phyloP scores from a whole-genome alignment of 2,888 invertebrate genomes.

The Drosophila austrosaltans region DNA sequence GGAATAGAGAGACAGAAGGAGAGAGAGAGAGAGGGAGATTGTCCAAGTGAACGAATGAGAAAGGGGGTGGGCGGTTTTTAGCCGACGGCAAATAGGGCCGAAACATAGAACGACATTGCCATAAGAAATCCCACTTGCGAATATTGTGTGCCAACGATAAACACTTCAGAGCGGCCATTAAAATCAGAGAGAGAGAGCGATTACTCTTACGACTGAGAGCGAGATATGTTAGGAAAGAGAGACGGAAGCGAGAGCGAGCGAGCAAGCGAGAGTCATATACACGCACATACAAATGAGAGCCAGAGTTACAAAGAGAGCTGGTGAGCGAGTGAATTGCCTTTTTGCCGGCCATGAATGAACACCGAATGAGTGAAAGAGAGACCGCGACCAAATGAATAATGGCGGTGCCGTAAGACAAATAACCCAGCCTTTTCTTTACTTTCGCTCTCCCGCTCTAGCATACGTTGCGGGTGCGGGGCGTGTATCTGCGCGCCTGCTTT shows the following conservation, averaged over 20 bases:
- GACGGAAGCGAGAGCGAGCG: conserved; percentile 39
- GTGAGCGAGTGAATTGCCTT: conserved; percentile 53
- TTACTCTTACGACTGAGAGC: conserved; percentile 12
- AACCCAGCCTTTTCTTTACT: conserved; percentile 82
- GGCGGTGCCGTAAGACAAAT: conserved; percentile 83
- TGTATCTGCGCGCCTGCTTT: conserved; percentile 71
- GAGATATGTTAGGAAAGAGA: conserved; percentile 26
- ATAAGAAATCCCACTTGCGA: conserved; percentile 81
- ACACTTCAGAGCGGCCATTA: conserved; percentile 84
- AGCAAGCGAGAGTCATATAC: conserved; percentile 43
- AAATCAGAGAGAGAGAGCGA: conserved; percentile 70
- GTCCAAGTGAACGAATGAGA: conserved; percentile 33
- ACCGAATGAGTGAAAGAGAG: conserved; percentile 47
- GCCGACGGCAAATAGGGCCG: conserved; percentile 36
- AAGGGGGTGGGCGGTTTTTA: conserved; percentile 45
- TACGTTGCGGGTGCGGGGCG: conserved; percentile 35
- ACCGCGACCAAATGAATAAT: conserved; percentile 81
- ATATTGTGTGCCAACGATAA: conserved; percentile 83
- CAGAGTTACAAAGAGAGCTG: conserved; percentile 25
- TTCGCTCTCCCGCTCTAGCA: conserved; percentile 50
- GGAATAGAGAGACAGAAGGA: conserved; percentile 8
- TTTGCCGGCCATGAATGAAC: conserved; percentile 54
- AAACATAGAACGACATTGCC: conserved; percentile 61
- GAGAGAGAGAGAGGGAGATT: conserved; percentile 38
- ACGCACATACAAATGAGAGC: conserved; percentile 24